phyloP scores from a whole-genome alignment of 2,888 invertebrate species.

The Chirona hameri region DNA sequence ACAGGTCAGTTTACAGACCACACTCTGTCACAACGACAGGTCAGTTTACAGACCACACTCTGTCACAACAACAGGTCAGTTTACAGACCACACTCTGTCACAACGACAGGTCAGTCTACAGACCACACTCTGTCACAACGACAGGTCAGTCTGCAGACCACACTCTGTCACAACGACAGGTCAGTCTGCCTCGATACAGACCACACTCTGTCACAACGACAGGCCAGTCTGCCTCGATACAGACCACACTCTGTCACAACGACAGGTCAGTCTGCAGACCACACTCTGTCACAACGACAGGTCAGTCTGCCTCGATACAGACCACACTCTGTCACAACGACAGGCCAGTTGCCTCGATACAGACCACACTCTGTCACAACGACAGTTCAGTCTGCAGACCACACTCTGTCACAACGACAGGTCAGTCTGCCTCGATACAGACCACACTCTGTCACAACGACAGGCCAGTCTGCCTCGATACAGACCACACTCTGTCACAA shows the following conservation, averaged over 20 bases:
- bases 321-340: conserved; percentile 53
- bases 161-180: conserved; percentile 54
- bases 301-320: conserved; percentile 49
- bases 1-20: conserved; percentile 52
- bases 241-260: conserved; percentile 51
- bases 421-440: too few species aligned
- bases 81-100: conserved; percentile 51
- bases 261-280: conserved; percentile 50
- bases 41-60: too few species aligned
- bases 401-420: conserved; percentile 54
- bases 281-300: conserved; percentile 57
- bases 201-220: too few species aligned
- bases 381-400: conserved; percentile 54
- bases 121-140: too few species aligned
- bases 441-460: too few species aligned
- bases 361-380: too few species aligned
- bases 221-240: conserved; percentile 51
- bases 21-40: conserved; percentile 54
- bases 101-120: conserved; percentile 51
- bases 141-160: conserved; percentile 52
- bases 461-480: conserved; percentile 50
- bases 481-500: conserved; percentile 51
- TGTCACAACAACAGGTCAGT: conserved; percentile 57
- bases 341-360: conserved; percentile 46
- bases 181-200: too few species aligned